Evolutionary conservation across 30 jellyfish, hydroid and myxozoan species (phyloP).

Genomic region (Turritopsis dohrnii): DNA sequence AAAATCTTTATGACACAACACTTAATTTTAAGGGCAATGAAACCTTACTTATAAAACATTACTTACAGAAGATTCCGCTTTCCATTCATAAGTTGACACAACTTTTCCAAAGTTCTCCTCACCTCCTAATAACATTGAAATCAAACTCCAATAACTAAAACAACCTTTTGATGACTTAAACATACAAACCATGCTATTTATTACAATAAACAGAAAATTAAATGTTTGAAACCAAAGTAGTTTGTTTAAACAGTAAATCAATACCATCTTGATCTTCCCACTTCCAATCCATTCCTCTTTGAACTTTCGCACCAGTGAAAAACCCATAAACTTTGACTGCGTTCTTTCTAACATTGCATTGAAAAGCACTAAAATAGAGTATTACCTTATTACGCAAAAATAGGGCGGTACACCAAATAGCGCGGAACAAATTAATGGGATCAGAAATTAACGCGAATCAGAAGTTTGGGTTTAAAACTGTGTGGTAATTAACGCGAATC

Average conservation of each 20-base stretch:
- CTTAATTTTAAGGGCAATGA: not conserved
- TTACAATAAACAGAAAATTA: too few relatives aligned
- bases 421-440: too few relatives aligned
- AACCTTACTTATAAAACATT: not conserved
- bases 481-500: too few relatives aligned
- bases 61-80: not conserved
- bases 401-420: too few relatives aligned
- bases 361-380: not conserved
- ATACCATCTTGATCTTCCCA: constrained; percentile 52
- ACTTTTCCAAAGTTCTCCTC: not conserved
- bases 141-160: not conserved
- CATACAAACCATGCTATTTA: too few relatives aligned
- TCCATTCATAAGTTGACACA: constrained; percentile 18
- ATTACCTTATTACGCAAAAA: too few relatives aligned
- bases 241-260: too few relatives aligned
- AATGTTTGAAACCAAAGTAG: too few relatives aligned
- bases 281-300: constrained; percentile 42
- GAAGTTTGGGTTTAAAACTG: too few relatives aligned
- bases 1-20: not conserved
- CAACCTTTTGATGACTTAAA: too few relatives aligned
- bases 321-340: constrained; percentile 19
- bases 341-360: not conserved
- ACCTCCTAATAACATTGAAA: constrained; percentile 12
- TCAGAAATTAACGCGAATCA: too few relatives aligned
- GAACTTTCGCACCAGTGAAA: constrained; percentile 39